phyloP scores from a whole-genome alignment of 2,888 invertebrate species.

The Tenthredo amoena region DNA sequence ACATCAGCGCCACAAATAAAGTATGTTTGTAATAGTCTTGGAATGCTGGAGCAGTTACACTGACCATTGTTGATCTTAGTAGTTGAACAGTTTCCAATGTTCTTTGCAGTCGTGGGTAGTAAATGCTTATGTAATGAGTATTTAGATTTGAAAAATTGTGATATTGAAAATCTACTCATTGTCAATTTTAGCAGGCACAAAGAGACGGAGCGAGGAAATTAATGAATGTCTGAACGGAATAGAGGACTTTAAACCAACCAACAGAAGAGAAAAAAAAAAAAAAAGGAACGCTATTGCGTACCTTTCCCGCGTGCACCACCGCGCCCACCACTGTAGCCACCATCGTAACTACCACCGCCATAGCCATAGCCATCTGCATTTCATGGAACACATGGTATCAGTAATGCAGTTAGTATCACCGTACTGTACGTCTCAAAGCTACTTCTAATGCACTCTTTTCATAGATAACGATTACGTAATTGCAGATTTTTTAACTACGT shows the following conservation, averaged over 20 bases:
- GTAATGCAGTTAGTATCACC: slow-evolving; percentile 69
- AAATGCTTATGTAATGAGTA: not conserved
- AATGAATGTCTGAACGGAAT: slow-evolving; percentile 46
- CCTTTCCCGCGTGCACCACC: slow-evolving; percentile 93
- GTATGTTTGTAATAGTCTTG: slow-evolving; percentile 52
- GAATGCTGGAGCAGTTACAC: slow-evolving; percentile 58
- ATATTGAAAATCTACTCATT: slow-evolving; percentile 22
- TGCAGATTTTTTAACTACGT: slow-evolving; percentile 5
- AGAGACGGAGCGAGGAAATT: slow-evolving; percentile 36
- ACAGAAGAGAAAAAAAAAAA: slow-evolving; percentile 59
- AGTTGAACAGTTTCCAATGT: slow-evolving; percentile 62
- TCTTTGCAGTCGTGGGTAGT: slow-evolving; percentile 42
- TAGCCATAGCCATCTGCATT: slow-evolving; percentile 87
- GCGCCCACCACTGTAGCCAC: slow-evolving; percentile 92
- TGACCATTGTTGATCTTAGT: slow-evolving; percentile 16
- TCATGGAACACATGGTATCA: slow-evolving; percentile 76
- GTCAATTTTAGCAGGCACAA: slow-evolving; percentile 48
- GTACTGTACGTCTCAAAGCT: slow-evolving; percentile 55
- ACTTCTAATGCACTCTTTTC: slow-evolving; percentile 45
- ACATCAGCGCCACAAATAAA: not conserved
- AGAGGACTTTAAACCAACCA: slow-evolving; percentile 56
- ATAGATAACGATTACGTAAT: slow-evolving; percentile 36
- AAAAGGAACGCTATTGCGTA: slow-evolving; percentile 81
- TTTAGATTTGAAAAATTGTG: not conserved
- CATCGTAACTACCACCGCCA: slow-evolving; percentile 93